Evolutionary conservation across 2,797 vertebrate species (phyloP).

Genomic region (Pantherophis vulpinus): DNA sequence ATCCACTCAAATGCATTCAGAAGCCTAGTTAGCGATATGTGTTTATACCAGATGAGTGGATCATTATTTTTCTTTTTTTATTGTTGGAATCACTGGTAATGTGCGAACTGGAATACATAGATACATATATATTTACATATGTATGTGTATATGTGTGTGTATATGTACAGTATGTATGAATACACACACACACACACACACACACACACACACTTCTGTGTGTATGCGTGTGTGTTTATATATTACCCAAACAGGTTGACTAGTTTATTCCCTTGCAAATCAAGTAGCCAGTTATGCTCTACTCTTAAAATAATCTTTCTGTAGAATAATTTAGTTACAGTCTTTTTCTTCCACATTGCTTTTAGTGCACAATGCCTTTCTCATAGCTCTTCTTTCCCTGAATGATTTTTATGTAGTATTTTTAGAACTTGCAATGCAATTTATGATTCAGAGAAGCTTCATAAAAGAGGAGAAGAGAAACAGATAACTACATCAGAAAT

Average conservation of each 20-base stretch:
- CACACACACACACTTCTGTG: no score
- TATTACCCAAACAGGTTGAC: background rate
- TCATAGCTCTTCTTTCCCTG: slow-evolving; percentile 1
- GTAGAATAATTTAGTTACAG: slow-evolving; percentile 11
- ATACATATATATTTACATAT: no score
- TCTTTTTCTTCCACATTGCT: background rate
- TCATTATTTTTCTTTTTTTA: background rate
- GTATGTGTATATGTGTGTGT: no score
- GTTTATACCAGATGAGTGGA: background rate
- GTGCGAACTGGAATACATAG: background rate
- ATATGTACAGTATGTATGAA: no score
- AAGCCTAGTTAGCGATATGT: background rate
- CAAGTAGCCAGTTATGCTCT: background rate
- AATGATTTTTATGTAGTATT: slow-evolving; percentile 31
- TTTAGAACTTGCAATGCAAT: slow-evolving; percentile 26
- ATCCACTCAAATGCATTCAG: background rate
- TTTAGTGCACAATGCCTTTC: slow-evolving; percentile 10
- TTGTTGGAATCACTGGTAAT: background rate
- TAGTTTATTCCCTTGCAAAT: background rate
- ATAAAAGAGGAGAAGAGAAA: background rate
- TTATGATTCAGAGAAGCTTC: slow-evolving; percentile 17
- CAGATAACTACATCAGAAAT: slow-evolving; percentile 36
- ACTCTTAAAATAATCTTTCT: background rate
- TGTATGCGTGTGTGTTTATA: no score
- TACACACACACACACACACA: no score